phyloP scores from a whole-genome alignment of 1,140 invertebrate species.

The Galendromus occidentalis region DNA sequence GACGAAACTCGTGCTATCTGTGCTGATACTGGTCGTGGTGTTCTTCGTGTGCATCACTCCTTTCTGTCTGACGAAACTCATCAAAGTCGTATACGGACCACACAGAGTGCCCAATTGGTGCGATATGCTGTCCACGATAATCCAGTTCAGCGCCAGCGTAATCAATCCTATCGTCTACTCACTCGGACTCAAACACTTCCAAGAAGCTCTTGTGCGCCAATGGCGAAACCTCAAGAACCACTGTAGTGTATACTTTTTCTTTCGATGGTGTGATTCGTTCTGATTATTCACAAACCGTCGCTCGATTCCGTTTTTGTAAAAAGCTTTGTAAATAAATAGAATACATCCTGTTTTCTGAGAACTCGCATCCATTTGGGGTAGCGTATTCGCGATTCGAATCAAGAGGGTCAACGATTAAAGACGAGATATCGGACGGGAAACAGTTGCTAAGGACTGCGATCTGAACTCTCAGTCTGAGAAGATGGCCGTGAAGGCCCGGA shows the following conservation, averaged over 20 bases:
- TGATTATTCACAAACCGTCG: background rate
- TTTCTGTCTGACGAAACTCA: conserved; percentile 29
- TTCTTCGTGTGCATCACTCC: conserved; percentile 28
- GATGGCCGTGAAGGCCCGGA: background rate
- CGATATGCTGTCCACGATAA: conserved; percentile 23
- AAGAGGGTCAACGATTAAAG: too few species aligned
- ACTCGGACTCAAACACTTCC: conserved; percentile 26
- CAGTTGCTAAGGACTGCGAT: too few species aligned
- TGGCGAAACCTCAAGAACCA: conserved; percentile 11
- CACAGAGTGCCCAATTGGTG: conserved; percentile 21
- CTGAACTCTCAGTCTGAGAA: background rate
- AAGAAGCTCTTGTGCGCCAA: conserved; percentile 19
- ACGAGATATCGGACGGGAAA: too few species aligned
- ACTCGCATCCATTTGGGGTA: too few species aligned
- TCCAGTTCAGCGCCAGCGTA: conserved; percentile 24
- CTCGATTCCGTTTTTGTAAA: background rate
- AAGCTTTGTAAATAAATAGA: background rate
- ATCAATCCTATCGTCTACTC: conserved; percentile 29
- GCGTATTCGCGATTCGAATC: too few species aligned
- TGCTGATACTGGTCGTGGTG: conserved; percentile 24
- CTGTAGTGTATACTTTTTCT: conserved; percentile 8
- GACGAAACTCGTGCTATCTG: conserved; percentile 24
- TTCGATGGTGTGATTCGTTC: background rate
- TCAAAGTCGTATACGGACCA: conserved; percentile 22
- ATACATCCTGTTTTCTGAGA: too few species aligned